These are phyloP conservation scores for Marronus borbonicus DNA, from an alignment of 2,888 invertebrate species.

Conservation along the genomic window DNA sequence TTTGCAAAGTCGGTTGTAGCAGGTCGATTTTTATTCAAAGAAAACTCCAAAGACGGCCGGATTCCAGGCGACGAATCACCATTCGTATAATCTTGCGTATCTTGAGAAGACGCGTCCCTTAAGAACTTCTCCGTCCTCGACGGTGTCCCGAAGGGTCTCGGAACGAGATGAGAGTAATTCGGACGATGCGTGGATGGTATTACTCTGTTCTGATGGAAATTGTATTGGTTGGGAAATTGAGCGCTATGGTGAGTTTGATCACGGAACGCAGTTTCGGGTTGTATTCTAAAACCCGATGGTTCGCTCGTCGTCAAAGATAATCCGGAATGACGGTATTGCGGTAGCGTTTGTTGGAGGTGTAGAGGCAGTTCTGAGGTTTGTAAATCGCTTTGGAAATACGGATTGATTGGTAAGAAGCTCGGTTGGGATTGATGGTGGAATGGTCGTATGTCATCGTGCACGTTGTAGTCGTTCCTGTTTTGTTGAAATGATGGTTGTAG, in stretches of 20 bases:
- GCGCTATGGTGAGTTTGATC: background rate
- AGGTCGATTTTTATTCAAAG: conserved; percentile 50
- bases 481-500: conserved; percentile 64
- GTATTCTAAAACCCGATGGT: conserved; percentile 64
- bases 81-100: conserved; percentile 52
- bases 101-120: conserved; percentile 73
- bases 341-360: conserved; percentile 68
- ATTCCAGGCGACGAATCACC: conserved; percentile 58
- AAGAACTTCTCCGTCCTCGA: conserved; percentile 77
- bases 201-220: conserved; percentile 48
- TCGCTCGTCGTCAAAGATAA: conserved; percentile 68
- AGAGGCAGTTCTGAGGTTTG: conserved; percentile 68
- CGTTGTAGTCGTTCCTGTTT: conserved; percentile 59
- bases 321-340: conserved; percentile 67
- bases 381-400: conserved; percentile 65
- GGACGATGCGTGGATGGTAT: conserved; percentile 65
- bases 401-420: conserved; percentile 61
- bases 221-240: conserved; percentile 43
- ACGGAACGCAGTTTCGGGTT: conserved; percentile 38
- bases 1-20: conserved; percentile 13
- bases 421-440: conserved; percentile 61
- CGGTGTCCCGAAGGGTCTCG: conserved; percentile 73
- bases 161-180: conserved; percentile 72
- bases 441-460: conserved; percentile 59
- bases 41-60: conserved; percentile 70